Base-by-base conservation (phyloP, 2,113 vertebrate genomes). In the Zosterops japonicus region DNA sequence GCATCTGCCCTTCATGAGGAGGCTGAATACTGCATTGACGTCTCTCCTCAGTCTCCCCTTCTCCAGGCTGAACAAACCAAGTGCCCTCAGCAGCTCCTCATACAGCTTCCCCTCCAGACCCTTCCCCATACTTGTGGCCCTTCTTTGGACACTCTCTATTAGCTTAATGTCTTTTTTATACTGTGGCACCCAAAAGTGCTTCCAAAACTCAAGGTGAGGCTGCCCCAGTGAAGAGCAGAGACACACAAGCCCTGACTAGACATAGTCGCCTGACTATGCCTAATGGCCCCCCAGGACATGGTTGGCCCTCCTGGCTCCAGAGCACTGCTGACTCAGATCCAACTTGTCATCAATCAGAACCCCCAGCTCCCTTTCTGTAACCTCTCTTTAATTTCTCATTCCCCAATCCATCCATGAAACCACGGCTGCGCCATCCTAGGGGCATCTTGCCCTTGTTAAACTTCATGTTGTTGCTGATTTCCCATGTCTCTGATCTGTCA, bases 211-310 rank as follows among this genome's bases (percentile, higher is more conserved):
- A 29, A 41, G 35, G 9, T n/a, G 46, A 70, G 25, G 56, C 19
- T 61, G 36, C 25, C 4, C 9, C 46, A 50, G 44, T 9, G 31
- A 27, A 71, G 39, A 36, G 33, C 27, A 71, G 24, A 59, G 14
- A 55, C 5, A 35, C 39, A 80, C 16, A 29, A 52, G 36, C 35
- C 31, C 25, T 39, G 39, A 39, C 39, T 39, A 39, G 39, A 39
- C 39, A 39, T 39, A 39, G 39, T 55, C 0, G 0, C 23, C 14
- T 10, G 17, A 59, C 0, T 55, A n/a, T 57, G 41, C 22, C 41
- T 64, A 49, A 74, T 39, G 28, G 3, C 14, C 18, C 22, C 9
- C 17, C 24, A 56, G 14, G 41, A 28, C 28, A 84, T 1, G 2
- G 23, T 5, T 64, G 28, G 52, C 31, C 36, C 6, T 76, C 44